Base-by-base conservation (phyloP, 2,888 invertebrate species). In the Volucella bombylans region DNA sequence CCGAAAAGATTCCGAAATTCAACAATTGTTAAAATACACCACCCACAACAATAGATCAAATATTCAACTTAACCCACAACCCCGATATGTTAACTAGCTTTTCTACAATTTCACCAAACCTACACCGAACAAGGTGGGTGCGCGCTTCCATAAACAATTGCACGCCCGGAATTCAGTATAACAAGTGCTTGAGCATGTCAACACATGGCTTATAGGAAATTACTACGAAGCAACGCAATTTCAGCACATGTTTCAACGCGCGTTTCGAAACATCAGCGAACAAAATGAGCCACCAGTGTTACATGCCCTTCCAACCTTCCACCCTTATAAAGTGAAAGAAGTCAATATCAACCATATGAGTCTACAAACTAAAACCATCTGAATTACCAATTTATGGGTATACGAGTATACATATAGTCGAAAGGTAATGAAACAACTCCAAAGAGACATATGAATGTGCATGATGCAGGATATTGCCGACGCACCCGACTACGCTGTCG, bases 381-480 rank as follows among this genome's bases (percentile, higher is more conserved):
- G 54, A 79, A 78, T 82, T 83, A 79, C 74, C 74, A 83, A 83
- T 83, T 74, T 74, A 69, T 69, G 64, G 31, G 1, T 31, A 31
- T 31, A 31, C 31, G 31, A 31, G 31, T 23, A 4, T 23, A 3
- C 3, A 23, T 23, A 3, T 31, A 31, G 31, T 6, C 64, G 59
- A 69, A 83, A 74, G 68, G 69, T 83, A 73, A 73, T 83, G 69
- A 54, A 83, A 74, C 69, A 41, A 74, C 79, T 83, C 59, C 54
- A 18, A 65, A 65, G 64, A 74, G 69, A 69, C 47, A 61, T 62
- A 74, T 73, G 64, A 73, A 69, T 79, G 61, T 59, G 74, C 73
- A 83, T 52, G 62, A 79, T 74, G 57, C 54, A 65, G 55, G 45
- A 52, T 71, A 54, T 18, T 18, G 18, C 54, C 68, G 55, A n/a